Base-by-base conservation (phyloP, 2,797 vertebrate species). In the Aulostomus chinensis region DNA sequence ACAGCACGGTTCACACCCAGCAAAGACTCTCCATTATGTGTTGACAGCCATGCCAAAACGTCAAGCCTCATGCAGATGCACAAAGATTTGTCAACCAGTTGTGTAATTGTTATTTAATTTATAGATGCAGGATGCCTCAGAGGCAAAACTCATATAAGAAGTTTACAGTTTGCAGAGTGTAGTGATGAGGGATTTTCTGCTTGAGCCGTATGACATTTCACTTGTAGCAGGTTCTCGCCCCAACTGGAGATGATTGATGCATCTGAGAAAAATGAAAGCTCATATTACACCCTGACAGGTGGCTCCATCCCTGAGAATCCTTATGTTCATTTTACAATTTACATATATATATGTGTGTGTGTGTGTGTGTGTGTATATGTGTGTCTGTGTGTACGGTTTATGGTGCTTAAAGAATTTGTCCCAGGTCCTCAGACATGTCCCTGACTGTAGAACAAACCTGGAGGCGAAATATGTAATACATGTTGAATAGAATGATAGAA, bases 91-190 rank as follows among this genome's bases (percentile, higher is more conserved):
- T 80, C 65, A 87, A 63, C 56, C 67, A 58, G 61, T 78, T 80
- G 51, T 81, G 34, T 86, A 89, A 86, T 85, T 86, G 79, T 82
- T 77, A 29, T 86, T 74, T 74, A 87, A 87, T 90, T 89, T 89
- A 89, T 88, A 56, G 84, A 71, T 55, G 9, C 30, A 41, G 41
- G 63, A 80, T 54, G 57, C 73, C 81, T 83, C 30, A 5, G 41
- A 68, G 85, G 81, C 31, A 70, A 48, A 70, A 57, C 49, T 49
- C 39, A 22, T 33, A 61, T 40, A 49, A 46, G 11, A 57, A 49
- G 33, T 49, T n/a, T n/a, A n/a, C n/a, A n/a, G 64, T 60, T 63
- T 30, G 43, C 52, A 41, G 39, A 36, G 32, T 2, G 51, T 7
- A 53, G 67, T 53, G 47, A 75, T 24, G 57, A 73, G 28, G 51